Evolutionary conservation across 2,888 invertebrate species (phyloP).

Genomic region (Andrena bicolor): DNA sequence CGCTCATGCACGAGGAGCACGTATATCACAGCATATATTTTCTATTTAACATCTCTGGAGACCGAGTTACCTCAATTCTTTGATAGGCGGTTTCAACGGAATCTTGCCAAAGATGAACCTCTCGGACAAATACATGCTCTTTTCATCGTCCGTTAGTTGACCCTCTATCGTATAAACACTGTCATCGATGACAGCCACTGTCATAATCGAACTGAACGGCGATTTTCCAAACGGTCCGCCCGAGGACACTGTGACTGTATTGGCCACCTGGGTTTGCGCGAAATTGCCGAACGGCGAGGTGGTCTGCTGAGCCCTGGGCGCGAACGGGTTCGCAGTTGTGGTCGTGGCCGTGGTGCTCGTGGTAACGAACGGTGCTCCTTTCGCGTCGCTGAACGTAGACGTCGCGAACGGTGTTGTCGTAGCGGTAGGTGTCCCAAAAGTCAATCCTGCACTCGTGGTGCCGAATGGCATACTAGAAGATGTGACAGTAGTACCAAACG

Average conservation of each 20-base stretch:
- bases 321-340: constrained; percentile 61
- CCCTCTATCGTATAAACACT: constrained; percentile 75
- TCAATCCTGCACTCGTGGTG: constrained; percentile 35
- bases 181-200: constrained; percentile 71
- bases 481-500: constrained; percentile 63
- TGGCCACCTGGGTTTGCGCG: constrained; percentile 36
- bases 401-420: constrained; percentile 45
- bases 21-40: constrained; percentile 57
- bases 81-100: constrained; percentile 80
- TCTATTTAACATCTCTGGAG: neutral
- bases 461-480: constrained; percentile 64
- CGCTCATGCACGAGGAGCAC: constrained; percentile 1
- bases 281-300: constrained; percentile 64
- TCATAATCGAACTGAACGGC: constrained; percentile 61
- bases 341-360: constrained; percentile 61
- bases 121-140: constrained; percentile 74
- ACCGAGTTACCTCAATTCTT: constrained; percentile 75
- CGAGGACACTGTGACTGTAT: constrained; percentile 31
- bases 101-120: constrained; percentile 79
- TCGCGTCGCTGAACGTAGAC: constrained; percentile 41
- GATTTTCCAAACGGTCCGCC: constrained; percentile 66
- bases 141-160: constrained; percentile 80
- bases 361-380: constrained; percentile 62
- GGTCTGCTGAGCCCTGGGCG: constrained; percentile 48
- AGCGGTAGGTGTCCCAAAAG: constrained; percentile 42